Conservation (phyloP, 2,888 invertebrate species). For the Apamea epomidion region DNA sequence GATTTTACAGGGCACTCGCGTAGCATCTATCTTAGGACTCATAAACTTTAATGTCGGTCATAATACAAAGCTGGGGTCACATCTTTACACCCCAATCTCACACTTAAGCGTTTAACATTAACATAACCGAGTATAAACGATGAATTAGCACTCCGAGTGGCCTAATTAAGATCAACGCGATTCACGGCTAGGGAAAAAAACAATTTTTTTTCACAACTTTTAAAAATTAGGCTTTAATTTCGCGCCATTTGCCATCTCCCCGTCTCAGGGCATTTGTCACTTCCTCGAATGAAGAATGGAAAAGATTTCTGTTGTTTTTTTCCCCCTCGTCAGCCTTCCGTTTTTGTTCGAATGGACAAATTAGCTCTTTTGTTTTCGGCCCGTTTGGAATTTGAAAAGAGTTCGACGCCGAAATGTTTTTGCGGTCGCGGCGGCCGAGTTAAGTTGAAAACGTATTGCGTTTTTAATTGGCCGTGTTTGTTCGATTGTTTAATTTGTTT, state of each 20-base stretch:
- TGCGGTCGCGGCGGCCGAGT: slow-evolving; percentile 61
- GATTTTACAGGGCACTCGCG: slow-evolving; percentile 57
- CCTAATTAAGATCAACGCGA: slow-evolving; percentile 69
- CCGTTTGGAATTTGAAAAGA: slow-evolving; percentile 71
- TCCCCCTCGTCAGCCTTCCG: slow-evolving; percentile 64
- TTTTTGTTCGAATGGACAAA: slow-evolving; percentile 75
- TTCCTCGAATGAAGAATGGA: slow-evolving; percentile 71
- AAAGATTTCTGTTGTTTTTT: slow-evolving; percentile 71
- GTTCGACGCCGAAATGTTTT: slow-evolving; percentile 68
- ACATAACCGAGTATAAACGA: slow-evolving; percentile 69
- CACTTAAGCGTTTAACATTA: slow-evolving; percentile 66
- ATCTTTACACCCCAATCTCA: slow-evolving; percentile 67
- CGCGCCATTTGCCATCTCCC: slow-evolving; percentile 69
- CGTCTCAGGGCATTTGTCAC: slow-evolving; percentile 73
- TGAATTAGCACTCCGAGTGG: slow-evolving; percentile 66
- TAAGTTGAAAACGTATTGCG: slow-evolving; percentile 62
- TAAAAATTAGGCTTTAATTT: slow-evolving; percentile 76
- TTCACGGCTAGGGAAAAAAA: slow-evolving; percentile 47
- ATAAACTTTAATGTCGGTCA: slow-evolving; percentile 63
- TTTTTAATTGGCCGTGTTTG: slow-evolving; percentile 59
- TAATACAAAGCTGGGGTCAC: slow-evolving; percentile 65
- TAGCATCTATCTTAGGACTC: slow-evolving; percentile 56
- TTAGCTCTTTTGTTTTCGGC: slow-evolving; percentile 77
- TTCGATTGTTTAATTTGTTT: slow-evolving; percentile 60
- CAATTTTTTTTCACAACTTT: slow-evolving; percentile 53